phyloP scores from a whole-genome alignment of 92 coral and sea anemone genomes.

The Heteractis magnifica region DNA sequence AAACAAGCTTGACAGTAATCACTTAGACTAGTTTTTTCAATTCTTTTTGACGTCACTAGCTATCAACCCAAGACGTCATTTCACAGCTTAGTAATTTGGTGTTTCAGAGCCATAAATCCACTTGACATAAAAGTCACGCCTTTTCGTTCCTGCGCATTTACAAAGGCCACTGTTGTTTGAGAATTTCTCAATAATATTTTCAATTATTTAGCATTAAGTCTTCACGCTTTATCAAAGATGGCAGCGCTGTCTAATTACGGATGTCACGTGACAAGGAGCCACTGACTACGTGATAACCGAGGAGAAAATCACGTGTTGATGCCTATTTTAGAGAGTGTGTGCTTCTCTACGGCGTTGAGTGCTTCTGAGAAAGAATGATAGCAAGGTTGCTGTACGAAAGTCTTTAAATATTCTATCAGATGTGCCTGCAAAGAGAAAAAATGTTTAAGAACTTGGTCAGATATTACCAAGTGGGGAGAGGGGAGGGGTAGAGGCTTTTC shows the following conservation, averaged over 20 bases:
- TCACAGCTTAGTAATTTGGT: neutral
- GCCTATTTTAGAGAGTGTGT: slow-evolving; percentile 87
- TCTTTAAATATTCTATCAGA: slow-evolving; percentile 74
- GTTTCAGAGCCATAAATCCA: neutral
- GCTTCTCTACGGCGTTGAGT: slow-evolving; percentile 83
- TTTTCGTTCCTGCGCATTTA: neutral
- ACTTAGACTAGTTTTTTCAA: neutral
- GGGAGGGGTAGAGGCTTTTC: too few species aligned
- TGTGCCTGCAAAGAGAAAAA: slow-evolving; percentile 62
- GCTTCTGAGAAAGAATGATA: slow-evolving; percentile 84
- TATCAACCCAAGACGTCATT: neutral
- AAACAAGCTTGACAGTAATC: neutral
- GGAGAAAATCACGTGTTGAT: slow-evolving; percentile 35
- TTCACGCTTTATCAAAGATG: neutral
- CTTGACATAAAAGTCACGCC: neutral
- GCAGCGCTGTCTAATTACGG: neutral
- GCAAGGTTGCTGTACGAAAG: slow-evolving; percentile 83
- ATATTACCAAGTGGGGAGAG: too few species aligned
- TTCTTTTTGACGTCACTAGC: neutral
- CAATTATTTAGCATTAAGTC: neutral
- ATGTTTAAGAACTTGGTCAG: too few species aligned
- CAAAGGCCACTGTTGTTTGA: neutral
- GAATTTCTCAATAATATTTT: neutral
- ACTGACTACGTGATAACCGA: neutral
- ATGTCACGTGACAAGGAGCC: neutral